These are phyloP conservation scores for Chaetodon trifascialis DNA, from an alignment of 2,113 vertebrate genomes.

Conservation along the genomic window DNA sequence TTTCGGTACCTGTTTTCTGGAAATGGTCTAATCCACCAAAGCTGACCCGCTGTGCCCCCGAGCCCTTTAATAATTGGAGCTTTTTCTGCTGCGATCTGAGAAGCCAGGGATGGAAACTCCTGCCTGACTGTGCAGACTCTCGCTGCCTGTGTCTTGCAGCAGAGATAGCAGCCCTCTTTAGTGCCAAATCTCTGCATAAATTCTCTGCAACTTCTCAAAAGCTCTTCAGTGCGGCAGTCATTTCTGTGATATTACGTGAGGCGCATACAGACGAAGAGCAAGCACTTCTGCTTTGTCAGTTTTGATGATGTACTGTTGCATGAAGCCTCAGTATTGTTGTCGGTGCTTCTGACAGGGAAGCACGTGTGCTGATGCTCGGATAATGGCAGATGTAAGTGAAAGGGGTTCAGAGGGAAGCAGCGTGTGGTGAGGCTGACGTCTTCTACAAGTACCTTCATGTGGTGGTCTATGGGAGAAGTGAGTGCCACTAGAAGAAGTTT, in stretches of 20 bases:
- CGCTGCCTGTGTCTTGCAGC: background rate
- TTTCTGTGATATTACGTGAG: slow-evolving; percentile 13
- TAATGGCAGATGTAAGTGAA: too few species aligned
- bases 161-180: background rate
- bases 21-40: slow-evolving; percentile 14
- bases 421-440: background rate
- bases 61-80: slow-evolving; percentile 32
- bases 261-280: background rate
- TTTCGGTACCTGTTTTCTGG: slow-evolving; percentile 5
- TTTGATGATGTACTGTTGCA: background rate
- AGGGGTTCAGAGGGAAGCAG: background rate
- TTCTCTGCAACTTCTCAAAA: background rate
- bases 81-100: slow-evolving; percentile 35
- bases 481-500: background rate
- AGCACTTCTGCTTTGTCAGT: background rate
- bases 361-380: background rate
- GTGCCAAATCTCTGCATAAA: slow-evolving; percentile 20
- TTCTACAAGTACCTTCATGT: background rate
- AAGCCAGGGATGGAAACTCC: slow-evolving; percentile 22
- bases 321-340: background rate
- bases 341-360: background rate
- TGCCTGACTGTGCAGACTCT: slow-evolving; percentile 3
- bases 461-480: background rate
- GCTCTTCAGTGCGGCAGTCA: background rate
- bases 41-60: background rate